Base-by-base conservation (phyloP, 2,113 vertebrate species). In the Rhinolophus sinicus region DNA sequence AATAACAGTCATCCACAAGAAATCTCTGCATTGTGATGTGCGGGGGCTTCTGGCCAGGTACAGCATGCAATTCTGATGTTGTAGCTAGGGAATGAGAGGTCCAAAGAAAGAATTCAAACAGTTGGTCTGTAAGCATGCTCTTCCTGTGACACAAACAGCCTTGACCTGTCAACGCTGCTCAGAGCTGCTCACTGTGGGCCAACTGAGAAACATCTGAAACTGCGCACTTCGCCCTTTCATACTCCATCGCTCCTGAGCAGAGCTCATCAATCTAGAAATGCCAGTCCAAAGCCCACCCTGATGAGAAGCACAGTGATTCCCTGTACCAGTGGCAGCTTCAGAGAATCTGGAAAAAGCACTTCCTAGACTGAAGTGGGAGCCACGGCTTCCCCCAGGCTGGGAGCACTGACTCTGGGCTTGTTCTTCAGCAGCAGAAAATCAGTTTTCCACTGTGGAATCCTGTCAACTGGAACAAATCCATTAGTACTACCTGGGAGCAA, bases 391-490 rank as follows among this genome's bases (percentile, higher is more conserved):
- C 72, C 40, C 9, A 9, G n/a, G 78, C n/a, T 62, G 35, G 3
- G 9, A 56, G 38, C 3, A n/a, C 62, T 38, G 24, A 18, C 10
- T 50, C 28, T 22, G 54, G 73, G 70, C 54, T 69, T 50, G 62
- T 40, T 75, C n/a, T 14, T 60, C 47, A 44, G 75, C 60, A 82
- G 38, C 2, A 81, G 88, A 67, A 91, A 96, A 78, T 26, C 56
- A 14, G 12, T 56, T 75, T 86, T 80, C 75, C 81, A 58, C 35
- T 81, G 50, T 5, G 8, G 65, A 87, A 87, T 87, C 62, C 67
- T 91, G 38, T 85, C 76, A 90, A 58, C 67, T 33, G 12, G 90
- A 90, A 94, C 26, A 94, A 88, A 70, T 16, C 72, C 6, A 75
- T 60, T 30, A 60, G 30, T 6, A 7, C 47, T 11, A 75, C 52